These are phyloP conservation scores for Timema cristinae DNA, from an alignment of 2,888 invertebrate species.

Conservation along the genomic window DNA sequence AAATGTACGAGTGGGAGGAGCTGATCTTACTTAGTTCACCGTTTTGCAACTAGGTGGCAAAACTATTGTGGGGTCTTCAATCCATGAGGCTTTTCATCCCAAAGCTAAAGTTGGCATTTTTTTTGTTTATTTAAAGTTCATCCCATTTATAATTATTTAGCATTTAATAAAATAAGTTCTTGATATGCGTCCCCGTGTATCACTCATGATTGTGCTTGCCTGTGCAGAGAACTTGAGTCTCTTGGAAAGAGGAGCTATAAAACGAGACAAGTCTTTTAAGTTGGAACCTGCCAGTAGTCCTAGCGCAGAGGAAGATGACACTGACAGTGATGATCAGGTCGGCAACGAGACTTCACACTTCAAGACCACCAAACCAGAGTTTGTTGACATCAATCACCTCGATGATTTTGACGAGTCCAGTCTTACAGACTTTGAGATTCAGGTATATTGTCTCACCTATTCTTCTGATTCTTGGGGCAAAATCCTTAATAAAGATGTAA, in stretches of 20 bases:
- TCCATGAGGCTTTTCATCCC: no score
- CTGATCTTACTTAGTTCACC: no score
- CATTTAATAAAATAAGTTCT: no score
- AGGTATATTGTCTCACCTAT: slow-evolving; percentile 41
- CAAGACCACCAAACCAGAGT: slow-evolving; percentile 17
- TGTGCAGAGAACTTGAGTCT: slow-evolving; percentile 70
- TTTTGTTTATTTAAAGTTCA: no score
- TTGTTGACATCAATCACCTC: slow-evolving; percentile 20
- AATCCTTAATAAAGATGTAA: not conserved
- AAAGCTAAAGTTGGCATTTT: no score
- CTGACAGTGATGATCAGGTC: slow-evolving; percentile 34
- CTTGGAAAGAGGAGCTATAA: slow-evolving; percentile 83
- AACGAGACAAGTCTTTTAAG: slow-evolving; percentile 51
- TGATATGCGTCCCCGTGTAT: not conserved
- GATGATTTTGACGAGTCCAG: slow-evolving; percentile 39
- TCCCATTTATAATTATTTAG: no score
- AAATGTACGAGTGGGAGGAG: no score
- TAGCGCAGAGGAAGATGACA: slow-evolving; percentile 26
- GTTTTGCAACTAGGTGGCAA: no score
- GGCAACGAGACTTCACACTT: slow-evolving; percentile 43
- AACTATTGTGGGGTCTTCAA: no score
- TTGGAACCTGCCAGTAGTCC: slow-evolving; percentile 28
- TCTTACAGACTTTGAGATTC: slow-evolving; percentile 56
- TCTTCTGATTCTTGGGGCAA: not conserved
- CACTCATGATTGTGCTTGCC: slow-evolving; percentile 10